Percentiles rank a stretch among this genome's conserved stretches.
These are phyloP conservation scores for Phytoseiulus persimilis DNA, from an alignment of 2,888 invertebrate species.

Conservation along the genomic window DNA sequence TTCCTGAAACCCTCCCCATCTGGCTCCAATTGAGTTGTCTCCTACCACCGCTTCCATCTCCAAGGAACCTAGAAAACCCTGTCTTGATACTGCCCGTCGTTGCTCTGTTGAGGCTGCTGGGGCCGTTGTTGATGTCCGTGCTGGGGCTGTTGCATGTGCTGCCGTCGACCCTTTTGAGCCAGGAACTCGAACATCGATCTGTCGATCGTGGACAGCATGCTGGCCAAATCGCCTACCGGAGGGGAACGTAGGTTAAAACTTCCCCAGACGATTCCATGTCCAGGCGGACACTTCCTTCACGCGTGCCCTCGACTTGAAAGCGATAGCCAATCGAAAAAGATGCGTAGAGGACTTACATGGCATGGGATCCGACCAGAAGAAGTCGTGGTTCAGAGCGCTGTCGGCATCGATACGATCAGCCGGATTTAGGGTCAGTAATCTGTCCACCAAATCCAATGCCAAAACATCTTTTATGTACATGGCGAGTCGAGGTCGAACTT, in stretches of 20 bases:
- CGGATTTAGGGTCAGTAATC: constrained; percentile 81
- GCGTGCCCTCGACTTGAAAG: too few species aligned
- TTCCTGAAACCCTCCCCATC: too few species aligned
- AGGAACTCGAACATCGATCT: constrained; percentile 92
- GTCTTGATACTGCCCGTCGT: constrained; percentile 74
- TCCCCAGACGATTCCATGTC: too few species aligned
- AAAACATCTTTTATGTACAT: constrained; percentile 76
- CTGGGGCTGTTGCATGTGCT: constrained; percentile 55
- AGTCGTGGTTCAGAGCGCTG: constrained; percentile 88
- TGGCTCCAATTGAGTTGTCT: too few species aligned
- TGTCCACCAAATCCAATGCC: constrained; percentile 86
- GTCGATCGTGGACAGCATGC: constrained; percentile 81
- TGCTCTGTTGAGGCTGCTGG: constrained; percentile 43
- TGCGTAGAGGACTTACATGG: constrained; percentile 68
- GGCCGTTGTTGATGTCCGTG: constrained; percentile 55
- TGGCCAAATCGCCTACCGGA: constrained; percentile 58
- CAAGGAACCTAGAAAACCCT: constrained; percentile 73
- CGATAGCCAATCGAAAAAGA: too few species aligned
- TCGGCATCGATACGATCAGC: constrained; percentile 77
- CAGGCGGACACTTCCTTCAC: constrained; percentile 34
- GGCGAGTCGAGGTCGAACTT: constrained; percentile 52
- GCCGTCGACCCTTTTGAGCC: constrained; percentile 64
- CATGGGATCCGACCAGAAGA: constrained; percentile 97
- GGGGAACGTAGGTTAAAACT: neutral
- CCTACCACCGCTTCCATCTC: too few species aligned